Percentiles rank a stretch among this genome's conserved stretches.
phyloP scores from a whole-genome alignment of 1,140 invertebrate genomes.

The Hirudo medicinalis region DNA sequence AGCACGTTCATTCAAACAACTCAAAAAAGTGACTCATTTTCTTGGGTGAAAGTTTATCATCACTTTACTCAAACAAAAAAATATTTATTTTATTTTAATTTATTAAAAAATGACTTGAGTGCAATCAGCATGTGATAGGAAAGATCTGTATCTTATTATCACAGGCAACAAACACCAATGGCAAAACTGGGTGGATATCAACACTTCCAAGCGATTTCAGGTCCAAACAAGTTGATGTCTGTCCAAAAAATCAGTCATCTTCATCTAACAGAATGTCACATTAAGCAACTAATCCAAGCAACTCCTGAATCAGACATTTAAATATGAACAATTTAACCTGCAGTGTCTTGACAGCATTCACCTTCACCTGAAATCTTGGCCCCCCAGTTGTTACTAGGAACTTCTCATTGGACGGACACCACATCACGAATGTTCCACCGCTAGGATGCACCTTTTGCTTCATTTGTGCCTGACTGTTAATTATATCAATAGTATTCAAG shows the following conservation, averaged over 20 bases:
- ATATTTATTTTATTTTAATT: too few relatives aligned
- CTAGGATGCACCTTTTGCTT: constrained; percentile 34
- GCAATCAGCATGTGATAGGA: constrained; percentile 6
- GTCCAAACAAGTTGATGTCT: not conserved
- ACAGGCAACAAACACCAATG: constrained; percentile 32
- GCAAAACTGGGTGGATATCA: constrained; percentile 30
- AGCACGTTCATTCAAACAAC: too few relatives aligned
- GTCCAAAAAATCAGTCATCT: too few relatives aligned
- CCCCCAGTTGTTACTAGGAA: constrained; percentile 35
- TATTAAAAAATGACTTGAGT: too few relatives aligned
- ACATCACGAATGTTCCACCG: constrained; percentile 30
- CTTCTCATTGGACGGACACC: constrained; percentile 32
- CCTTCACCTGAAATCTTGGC: constrained; percentile 34
- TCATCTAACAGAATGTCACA: too few relatives aligned
- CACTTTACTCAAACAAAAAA: too few relatives aligned
- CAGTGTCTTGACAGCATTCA: constrained; percentile 35
- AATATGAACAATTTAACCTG: constrained; percentile 29
- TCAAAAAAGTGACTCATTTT: too few relatives aligned
- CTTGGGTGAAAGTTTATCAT: too few relatives aligned
- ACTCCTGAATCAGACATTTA: too few relatives aligned
- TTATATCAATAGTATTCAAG: constrained; percentile 2
- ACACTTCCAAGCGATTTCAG: constrained; percentile 27
- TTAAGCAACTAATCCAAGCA: too few relatives aligned
- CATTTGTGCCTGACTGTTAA: constrained; percentile 33
- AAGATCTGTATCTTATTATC: constrained; percentile 32